These are phyloP conservation scores for Sakesphorus luctuosus DNA, from an alignment of 2,113 vertebrate genomes.

Conservation along the genomic window DNA sequence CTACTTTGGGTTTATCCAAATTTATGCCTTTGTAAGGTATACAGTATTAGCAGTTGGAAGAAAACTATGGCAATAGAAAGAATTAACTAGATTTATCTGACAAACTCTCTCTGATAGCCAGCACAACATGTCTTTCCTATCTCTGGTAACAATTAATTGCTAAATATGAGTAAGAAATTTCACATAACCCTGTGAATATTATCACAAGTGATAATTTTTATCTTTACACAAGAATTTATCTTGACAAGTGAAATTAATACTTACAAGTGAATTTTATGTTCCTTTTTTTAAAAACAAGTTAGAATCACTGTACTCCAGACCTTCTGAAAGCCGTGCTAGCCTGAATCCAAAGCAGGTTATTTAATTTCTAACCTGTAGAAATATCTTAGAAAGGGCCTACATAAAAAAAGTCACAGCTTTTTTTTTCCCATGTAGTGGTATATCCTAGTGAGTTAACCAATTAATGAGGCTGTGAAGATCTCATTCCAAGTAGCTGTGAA, in stretches of 20 bases:
- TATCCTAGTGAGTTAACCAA: neutral
- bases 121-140: neutral
- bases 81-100: neutral
- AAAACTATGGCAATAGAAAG: neutral
- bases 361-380: neutral
- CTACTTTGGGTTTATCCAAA: neutral
- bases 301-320: neutral
- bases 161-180: neutral
- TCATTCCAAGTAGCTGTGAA: neutral
- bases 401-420: neutral
- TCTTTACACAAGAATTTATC: neutral
- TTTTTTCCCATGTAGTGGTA: accelerated
- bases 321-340: neutral
- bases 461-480: neutral
- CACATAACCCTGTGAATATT: neutral
- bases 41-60: neutral
- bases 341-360: neutral
- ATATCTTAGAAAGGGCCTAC: neutral
- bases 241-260: neutral
- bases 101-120: neutral
- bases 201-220: neutral
- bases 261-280: neutral
- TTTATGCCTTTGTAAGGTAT: neutral
- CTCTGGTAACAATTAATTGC: neutral
- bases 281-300: neutral